Base-by-base conservation (phyloP, 2,888 invertebrate species). In the Parasteatoda lunata region DNA sequence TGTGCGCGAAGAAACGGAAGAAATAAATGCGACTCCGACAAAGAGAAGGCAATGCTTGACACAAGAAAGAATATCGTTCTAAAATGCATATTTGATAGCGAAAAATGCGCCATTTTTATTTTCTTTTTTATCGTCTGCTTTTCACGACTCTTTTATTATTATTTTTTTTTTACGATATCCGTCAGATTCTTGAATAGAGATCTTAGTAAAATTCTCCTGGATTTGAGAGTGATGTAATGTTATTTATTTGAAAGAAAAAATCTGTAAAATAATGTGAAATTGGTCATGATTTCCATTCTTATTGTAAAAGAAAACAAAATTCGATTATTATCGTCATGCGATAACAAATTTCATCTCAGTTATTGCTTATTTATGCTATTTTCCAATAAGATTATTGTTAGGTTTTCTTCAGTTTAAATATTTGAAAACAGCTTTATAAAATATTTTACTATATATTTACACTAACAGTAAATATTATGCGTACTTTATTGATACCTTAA, bases 1-100 rank as follows among this genome's bases (percentile, higher is more conserved):
- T 80, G 70, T 80, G 73, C 68, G 76, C 85, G 68, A 59, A 76
- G 80, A 71, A 59, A 76, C 45, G 65, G 75, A 71, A 70, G 79
- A 79, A 79, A 85, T 85, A 79, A 79, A 79, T 79, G 70, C 64
- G 75, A 64, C 68, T 72, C 59, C 70, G 79, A 85, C 76, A 76
- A 80, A 77, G 72, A 77, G 77, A 48, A 77, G 51, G 9, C 59
- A 4, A 3, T n/a, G 59, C 59, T 59, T 59, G 59, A 59, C 59
- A 59, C 59, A 7, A 54, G 48, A 45, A 51, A 59, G 84, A 79
- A 85, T 85, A 85, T 75, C 59, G 64, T 49, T 64, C 48, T 66
- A 77, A 80, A 79, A 85, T 85, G 85, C 85, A 85, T 85, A 80
- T 85, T 85, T 85, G 85, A 85, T 85, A 80, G 72, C 68, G 71